Conservation (phyloP, 2,113 vertebrate genomes). For the Platysteira castanea region DNA sequence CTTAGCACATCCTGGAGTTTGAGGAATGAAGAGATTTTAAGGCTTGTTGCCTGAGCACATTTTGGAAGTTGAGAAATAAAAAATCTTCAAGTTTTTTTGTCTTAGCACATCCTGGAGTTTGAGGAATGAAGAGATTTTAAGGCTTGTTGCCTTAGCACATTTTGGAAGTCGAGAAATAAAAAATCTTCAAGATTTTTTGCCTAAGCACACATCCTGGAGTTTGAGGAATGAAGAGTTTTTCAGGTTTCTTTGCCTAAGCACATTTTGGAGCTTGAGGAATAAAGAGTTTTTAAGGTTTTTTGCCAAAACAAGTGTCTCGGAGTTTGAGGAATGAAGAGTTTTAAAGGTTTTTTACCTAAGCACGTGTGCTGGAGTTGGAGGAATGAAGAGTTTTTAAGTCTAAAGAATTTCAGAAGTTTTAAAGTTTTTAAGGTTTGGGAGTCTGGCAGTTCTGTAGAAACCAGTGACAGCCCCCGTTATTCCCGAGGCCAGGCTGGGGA, state of each 20-base stretch:
- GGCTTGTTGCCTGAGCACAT: neutral
- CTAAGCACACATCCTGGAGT: neutral
- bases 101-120: neutral
- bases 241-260: neutral
- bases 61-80: neutral
- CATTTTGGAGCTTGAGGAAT: too few species aligned
- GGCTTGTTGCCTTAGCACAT: neutral
- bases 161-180: neutral
- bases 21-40: neutral
- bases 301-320: neutral
- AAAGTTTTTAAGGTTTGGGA: too few species aligned
- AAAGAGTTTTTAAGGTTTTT: too few species aligned
- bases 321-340: neutral
- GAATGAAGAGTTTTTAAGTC: neutral
- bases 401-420: too few species aligned
- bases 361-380: too few species aligned
- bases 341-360: neutral
- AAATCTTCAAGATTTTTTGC: neutral
- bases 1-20: neutral
- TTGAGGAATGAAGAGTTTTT: neutral
- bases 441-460: neutral
- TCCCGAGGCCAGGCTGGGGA: neutral
- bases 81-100: neutral
- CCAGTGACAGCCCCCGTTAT: rapidly evolving
- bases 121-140: neutral